A percentile compares a stretch with the other conserved stretches of the same genome.
Evolutionary conservation across 2,113 vertebrate species (phyloP).

Genomic region (Trematomus loennbergii): DNA sequence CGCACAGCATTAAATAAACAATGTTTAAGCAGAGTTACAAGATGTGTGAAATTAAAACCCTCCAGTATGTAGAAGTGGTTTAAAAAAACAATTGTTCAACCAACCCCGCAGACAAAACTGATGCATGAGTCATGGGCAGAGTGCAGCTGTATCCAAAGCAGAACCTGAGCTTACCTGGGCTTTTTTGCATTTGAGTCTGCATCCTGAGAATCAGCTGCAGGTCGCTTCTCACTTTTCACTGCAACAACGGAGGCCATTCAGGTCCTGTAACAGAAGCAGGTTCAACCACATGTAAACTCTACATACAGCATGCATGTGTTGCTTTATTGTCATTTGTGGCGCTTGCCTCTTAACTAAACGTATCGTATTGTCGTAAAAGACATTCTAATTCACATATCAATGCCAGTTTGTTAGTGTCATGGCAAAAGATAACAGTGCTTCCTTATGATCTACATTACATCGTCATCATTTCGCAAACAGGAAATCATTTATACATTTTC

Average conservation of each 20-base stretch:
- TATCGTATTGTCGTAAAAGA: neutral
- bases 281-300: neutral
- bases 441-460: neutral
- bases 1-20: conserved; percentile 40
- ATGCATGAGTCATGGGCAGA: neutral
- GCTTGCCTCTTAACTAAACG: neutral
- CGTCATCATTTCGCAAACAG: neutral
- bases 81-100: neutral
- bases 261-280: conserved; percentile 80
- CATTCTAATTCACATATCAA: neutral
- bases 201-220: conserved; percentile 86
- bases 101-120: neutral
- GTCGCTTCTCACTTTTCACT: conserved; percentile 87
- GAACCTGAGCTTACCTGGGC: conserved; percentile 86
- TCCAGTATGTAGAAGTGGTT: neutral
- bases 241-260: conserved; percentile 93
- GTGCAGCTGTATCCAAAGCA: neutral
- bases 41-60: conserved; percentile 29
- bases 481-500: neutral
- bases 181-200: conserved; percentile 91
- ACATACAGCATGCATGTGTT: neutral
- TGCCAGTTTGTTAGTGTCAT: neutral
- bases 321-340: neutral
- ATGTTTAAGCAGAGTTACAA: conserved; percentile 31
- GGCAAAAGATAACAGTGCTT: neutral